A percentile compares a stretch with the other conserved stretches of the same genome.
Conservation (phyloP, 2,797 vertebrate genomes). For the Argentina silus region DNA sequence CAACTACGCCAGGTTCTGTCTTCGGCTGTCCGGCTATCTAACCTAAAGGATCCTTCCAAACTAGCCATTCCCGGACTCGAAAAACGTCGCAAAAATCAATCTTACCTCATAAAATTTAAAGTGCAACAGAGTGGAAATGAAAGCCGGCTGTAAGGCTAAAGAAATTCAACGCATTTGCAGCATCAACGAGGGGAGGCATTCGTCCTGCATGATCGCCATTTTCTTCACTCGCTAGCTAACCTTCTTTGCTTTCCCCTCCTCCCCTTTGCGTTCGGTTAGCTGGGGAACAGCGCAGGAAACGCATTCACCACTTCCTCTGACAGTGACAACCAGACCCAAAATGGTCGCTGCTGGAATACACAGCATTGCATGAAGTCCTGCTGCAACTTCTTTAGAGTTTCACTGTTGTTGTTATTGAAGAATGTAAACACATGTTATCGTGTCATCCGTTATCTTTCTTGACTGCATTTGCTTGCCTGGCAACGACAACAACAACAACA, state of each 20-base stretch:
- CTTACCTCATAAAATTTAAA: constrained; percentile 83
- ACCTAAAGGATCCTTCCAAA: background rate
- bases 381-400: background rate
- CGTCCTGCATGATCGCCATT: constrained; percentile 92
- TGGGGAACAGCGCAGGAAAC: constrained; percentile 61
- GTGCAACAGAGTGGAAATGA: constrained; percentile 83
- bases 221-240: constrained; percentile 82
- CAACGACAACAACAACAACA: no score
- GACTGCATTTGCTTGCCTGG: no score
- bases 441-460: no score
- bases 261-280: constrained; percentile 52
- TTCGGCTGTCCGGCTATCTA: constrained; percentile 16
- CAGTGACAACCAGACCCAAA: constrained; percentile 18
- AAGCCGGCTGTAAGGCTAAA: constrained; percentile 79
- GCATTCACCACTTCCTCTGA: constrained; percentile 73
- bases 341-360: constrained; percentile 1
- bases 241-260: constrained; percentile 43
- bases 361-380: background rate
- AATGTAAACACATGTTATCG: no score
- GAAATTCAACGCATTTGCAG: constrained; percentile 83
- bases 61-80: background rate
- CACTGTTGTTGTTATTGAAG: background rate
- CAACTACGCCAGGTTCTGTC: constrained; percentile 46
- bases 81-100: constrained; percentile 11
- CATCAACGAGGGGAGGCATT: constrained; percentile 86